Percentiles rank a stretch among this genome's conserved stretches.
Conservation (phyloP, 1,140 invertebrate species). For the Schlechtendalia chinensis region DNA sequence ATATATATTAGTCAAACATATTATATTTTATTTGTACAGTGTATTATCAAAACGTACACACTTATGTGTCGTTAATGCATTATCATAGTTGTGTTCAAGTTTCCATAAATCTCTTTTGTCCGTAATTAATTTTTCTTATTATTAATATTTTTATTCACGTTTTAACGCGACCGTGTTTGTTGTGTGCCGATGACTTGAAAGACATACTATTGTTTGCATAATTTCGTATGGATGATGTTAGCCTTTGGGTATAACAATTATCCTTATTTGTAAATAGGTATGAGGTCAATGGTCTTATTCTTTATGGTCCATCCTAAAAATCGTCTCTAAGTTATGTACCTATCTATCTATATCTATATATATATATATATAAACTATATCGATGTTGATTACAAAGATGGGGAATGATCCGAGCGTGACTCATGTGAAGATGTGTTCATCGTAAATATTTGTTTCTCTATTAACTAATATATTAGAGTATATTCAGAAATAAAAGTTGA, state of each 20-base stretch:
- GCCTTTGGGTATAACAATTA: conserved; percentile 32
- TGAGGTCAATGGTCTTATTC: conserved; percentile 24
- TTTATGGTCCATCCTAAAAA: conserved; percentile 17
- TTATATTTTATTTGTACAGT: too few relatives aligned
- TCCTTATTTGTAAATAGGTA: conserved; percentile 25
- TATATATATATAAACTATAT: not conserved
- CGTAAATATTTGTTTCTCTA: not conserved
- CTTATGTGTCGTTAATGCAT: not conserved
- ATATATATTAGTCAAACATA: too few relatives aligned
- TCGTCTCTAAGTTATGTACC: not conserved
- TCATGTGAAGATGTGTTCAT: not conserved
- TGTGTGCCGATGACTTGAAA: conserved; percentile 21
- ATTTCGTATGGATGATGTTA: conserved; percentile 2
- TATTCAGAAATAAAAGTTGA: not conserved
- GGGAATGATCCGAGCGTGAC: not conserved
- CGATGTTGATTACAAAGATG: not conserved
- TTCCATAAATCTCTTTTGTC: not conserved
- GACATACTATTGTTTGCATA: conserved; percentile 18
- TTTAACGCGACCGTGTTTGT: conserved; percentile 18
- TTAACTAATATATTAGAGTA: not conserved
- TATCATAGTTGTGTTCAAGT: not conserved
- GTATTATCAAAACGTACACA: too few relatives aligned
- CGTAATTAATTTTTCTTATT: not conserved
- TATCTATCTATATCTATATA: too few relatives aligned
- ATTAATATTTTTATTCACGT: conserved; percentile 2